phyloP scores from a whole-genome alignment of 2,113 vertebrate genomes.

The Sula dactylatra region DNA sequence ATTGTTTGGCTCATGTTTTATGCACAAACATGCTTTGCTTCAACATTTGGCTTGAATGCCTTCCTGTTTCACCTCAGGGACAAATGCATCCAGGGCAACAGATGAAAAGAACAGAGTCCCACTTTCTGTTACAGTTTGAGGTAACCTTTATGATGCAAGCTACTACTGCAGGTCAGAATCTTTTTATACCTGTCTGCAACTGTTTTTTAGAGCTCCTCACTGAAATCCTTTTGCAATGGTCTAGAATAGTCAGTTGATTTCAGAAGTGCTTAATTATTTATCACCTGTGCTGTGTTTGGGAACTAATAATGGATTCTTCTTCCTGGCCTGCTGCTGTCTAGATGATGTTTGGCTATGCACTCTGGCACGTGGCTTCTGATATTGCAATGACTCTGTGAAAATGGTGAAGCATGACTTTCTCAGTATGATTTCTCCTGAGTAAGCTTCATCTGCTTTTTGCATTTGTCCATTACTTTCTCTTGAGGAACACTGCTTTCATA shows the following conservation, averaged over 20 bases:
- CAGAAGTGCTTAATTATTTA: background rate
- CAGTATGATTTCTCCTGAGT: background rate
- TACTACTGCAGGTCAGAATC: background rate
- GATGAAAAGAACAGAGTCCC: background rate
- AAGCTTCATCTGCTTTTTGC: background rate
- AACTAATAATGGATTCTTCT: background rate
- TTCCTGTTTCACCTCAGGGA: slow-evolving; percentile 18
- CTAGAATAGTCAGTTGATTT: background rate
- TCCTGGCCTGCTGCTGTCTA: background rate
- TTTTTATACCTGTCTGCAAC: background rate
- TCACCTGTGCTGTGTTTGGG: background rate
- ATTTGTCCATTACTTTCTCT: background rate
- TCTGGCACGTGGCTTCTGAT: background rate
- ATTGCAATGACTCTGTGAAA: background rate
- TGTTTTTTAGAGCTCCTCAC: background rate
- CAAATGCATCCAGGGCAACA: background rate
- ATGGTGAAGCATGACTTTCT: background rate
- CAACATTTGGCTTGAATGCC: background rate
- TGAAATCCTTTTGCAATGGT: background rate
- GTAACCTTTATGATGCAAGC: background rate
- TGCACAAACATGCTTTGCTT: slow-evolving; percentile 9
- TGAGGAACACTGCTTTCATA: background rate
- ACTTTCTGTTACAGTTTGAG: background rate
- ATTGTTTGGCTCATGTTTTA: slow-evolving; percentile 40
- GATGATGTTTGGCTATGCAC: background rate